These are phyloP conservation scores for Champsocephalus esox DNA, from an alignment of 2,797 vertebrate species.

Conservation along the genomic window DNA sequence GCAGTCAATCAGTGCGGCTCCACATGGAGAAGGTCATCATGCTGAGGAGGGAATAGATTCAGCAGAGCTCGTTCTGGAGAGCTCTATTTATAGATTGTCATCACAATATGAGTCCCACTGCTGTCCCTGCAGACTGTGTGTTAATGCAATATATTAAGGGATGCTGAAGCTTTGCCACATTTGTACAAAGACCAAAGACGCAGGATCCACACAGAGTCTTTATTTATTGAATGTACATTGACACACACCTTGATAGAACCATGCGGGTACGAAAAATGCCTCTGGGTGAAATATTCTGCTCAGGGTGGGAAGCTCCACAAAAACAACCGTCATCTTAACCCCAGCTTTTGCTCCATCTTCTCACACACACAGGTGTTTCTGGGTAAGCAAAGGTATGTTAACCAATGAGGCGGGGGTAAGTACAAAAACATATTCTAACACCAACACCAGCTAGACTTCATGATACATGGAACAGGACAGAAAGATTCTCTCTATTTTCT, in stretches of 20 bases:
- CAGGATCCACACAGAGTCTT: slow-evolving; percentile 74
- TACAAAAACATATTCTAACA: slow-evolving; percentile 74
- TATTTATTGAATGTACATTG: slow-evolving; percentile 81
- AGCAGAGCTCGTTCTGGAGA: slow-evolving; percentile 57
- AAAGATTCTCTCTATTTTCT: slow-evolving; percentile 46
- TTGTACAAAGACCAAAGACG: slow-evolving; percentile 34
- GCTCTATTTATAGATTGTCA: slow-evolving; percentile 68
- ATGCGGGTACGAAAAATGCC: slow-evolving; percentile 77
- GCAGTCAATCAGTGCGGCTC: slow-evolving; percentile 48
- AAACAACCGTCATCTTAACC: slow-evolving; percentile 43
- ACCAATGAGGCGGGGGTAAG: slow-evolving; percentile 48
- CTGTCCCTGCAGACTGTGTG: slow-evolving; percentile 23
- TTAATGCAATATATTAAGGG: slow-evolving; percentile 40
- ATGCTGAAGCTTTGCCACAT: too few relatives aligned
- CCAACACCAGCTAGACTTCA: slow-evolving; percentile 67
- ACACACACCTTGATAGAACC: slow-evolving; percentile 70
- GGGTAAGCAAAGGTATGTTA: slow-evolving; percentile 42
- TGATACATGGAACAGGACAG: slow-evolving; percentile 57
- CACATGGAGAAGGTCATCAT: slow-evolving; percentile 59
- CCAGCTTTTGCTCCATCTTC: slow-evolving; percentile 41
- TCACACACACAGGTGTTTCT: slow-evolving; percentile 20
- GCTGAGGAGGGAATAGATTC: slow-evolving; percentile 60
- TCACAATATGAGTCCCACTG: slow-evolving; percentile 47
- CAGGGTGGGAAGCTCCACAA: slow-evolving; percentile 59
- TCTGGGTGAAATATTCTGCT: slow-evolving; percentile 56